These are phyloP conservation scores for Exephanes ischioxanthus DNA, from an alignment of 2,888 invertebrate genomes.

Conservation along the genomic window DNA sequence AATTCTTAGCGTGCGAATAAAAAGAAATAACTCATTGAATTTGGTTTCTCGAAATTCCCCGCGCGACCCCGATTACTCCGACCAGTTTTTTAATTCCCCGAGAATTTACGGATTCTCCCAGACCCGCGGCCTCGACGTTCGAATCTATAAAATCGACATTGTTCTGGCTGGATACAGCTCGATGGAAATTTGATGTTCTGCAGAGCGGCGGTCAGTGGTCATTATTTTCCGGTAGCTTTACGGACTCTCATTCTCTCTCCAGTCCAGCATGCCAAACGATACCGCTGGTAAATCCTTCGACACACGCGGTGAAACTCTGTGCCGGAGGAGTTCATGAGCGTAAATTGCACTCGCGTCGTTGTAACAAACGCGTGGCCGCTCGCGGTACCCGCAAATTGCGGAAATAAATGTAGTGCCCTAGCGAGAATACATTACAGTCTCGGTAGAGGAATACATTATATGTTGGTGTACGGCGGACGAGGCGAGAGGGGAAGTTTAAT, in stretches of 20 bases:
- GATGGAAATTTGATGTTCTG: slow-evolving; percentile 38
- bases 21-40: too few species aligned
- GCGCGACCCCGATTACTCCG: too few species aligned
- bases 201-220: not conserved
- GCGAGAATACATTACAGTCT: slow-evolving; percentile 68
- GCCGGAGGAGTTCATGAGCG: slow-evolving; percentile 70
- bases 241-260: slow-evolving; percentile 28
- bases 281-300: slow-evolving; percentile 66
- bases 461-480: slow-evolving; percentile 2
- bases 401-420: slow-evolving; percentile 71
- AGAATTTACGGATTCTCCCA: not conserved
- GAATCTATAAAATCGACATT: not conserved
- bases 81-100: too few species aligned
- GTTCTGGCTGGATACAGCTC: slow-evolving; percentile 14
- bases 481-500: slow-evolving; percentile 45
- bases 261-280: slow-evolving; percentile 38
- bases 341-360: slow-evolving; percentile 67
- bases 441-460: slow-evolving; percentile 69
- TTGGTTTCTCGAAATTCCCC: too few species aligned
- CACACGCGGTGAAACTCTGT: slow-evolving; percentile 43
- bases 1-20: too few species aligned
- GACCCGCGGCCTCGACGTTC: not conserved
- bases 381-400: slow-evolving; percentile 69
- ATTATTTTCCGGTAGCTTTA: slow-evolving; percentile 52
- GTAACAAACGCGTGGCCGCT: slow-evolving; percentile 55